Evolutionary conservation across 2,797 vertebrate genomes (phyloP).

Genomic region (Pagetopsis macropterus): DNA sequence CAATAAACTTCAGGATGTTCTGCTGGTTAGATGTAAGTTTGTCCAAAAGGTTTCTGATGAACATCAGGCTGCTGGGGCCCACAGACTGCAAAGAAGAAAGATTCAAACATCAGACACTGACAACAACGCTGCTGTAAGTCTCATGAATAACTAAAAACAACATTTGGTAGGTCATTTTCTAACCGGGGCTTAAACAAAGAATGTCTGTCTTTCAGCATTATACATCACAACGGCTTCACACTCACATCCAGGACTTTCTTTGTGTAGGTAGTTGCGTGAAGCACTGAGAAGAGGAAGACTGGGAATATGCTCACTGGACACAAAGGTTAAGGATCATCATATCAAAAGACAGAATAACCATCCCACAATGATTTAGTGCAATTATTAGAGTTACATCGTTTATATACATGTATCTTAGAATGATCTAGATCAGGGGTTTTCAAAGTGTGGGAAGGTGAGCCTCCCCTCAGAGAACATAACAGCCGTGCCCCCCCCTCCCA

Average conservation of each 20-base stretch:
- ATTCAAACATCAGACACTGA: slow-evolving; percentile 13
- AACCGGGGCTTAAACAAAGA: slow-evolving; percentile 4
- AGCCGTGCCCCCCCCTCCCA: no score
- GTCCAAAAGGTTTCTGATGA: slow-evolving; percentile 92
- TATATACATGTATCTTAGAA: not conserved
- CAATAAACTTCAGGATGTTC: slow-evolving; percentile 98
- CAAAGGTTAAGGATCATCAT: slow-evolving; percentile 82
- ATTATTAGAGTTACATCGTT: not conserved
- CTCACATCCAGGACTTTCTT: slow-evolving; percentile 98
- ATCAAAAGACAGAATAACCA: not conserved
- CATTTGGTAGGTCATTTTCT: slow-evolving; percentile 27
- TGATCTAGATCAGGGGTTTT: no score
- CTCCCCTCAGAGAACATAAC: no score
- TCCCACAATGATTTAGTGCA: not conserved
- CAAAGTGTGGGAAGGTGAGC: no score
- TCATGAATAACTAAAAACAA: slow-evolving; percentile 34
- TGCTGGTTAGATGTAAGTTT: slow-evolving; percentile 95
- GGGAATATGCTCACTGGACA: slow-evolving; percentile 98
- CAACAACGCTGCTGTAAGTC: not conserved
- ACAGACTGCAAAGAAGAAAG: slow-evolving; percentile 83
- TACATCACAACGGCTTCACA: slow-evolving; percentile 52
- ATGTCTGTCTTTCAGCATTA: slow-evolving; percentile 19
- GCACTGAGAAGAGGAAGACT: slow-evolving; percentile 96
- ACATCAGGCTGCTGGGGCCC: slow-evolving; percentile 90
- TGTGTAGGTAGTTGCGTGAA: slow-evolving; percentile 97